A percentile compares a stretch with the other conserved stretches of the same genome.
These are phyloP conservation scores for Euleptes europaea DNA, from an alignment of 2,113 vertebrate species.

Conservation along the genomic window DNA sequence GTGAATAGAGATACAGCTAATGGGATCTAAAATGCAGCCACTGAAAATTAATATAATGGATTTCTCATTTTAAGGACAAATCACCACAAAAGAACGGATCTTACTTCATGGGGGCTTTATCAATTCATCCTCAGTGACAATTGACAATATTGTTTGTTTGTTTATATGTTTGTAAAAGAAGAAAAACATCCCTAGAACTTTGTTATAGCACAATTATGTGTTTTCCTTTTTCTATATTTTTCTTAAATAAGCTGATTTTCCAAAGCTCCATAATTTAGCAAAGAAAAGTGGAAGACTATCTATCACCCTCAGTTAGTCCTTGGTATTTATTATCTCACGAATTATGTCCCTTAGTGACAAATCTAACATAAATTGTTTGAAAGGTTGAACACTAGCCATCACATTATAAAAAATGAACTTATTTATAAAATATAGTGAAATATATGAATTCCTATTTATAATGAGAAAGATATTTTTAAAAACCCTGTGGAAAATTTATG, in stretches of 20 bases:
- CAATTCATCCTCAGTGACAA: background rate
- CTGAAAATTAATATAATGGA: background rate
- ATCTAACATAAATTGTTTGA: slow-evolving; percentile 58
- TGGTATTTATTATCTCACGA: slow-evolving; percentile 38
- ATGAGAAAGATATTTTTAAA: slow-evolving; percentile 46
- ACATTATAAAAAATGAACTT: slow-evolving; percentile 46
- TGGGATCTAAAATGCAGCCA: background rate
- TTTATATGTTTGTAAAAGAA: background rate
- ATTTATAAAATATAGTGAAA: slow-evolving; percentile 59
- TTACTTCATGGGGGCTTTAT: background rate
- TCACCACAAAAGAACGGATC: background rate
- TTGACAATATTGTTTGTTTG: background rate
- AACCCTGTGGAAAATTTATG: slow-evolving; percentile 45
- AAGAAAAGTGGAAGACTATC: slow-evolving; percentile 33
- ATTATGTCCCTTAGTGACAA: slow-evolving; percentile 52
- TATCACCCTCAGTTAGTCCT: slow-evolving; percentile 41
- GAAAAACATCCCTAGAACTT: background rate
- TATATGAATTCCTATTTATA: slow-evolving; percentile 33
- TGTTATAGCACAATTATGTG: background rate
- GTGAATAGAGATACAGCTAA: background rate
- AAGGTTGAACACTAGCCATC: slow-evolving; percentile 44
- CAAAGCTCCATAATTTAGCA: background rate
- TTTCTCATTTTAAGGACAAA: background rate
- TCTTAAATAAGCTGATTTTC: slow-evolving; percentile 22
- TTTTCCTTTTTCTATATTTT: background rate